A percentile compares a stretch with the other conserved stretches of the same genome.
These are phyloP conservation scores for Bimastos eiseni DNA, from an alignment of 2,888 invertebrate species.

Conservation along the genomic window DNA sequence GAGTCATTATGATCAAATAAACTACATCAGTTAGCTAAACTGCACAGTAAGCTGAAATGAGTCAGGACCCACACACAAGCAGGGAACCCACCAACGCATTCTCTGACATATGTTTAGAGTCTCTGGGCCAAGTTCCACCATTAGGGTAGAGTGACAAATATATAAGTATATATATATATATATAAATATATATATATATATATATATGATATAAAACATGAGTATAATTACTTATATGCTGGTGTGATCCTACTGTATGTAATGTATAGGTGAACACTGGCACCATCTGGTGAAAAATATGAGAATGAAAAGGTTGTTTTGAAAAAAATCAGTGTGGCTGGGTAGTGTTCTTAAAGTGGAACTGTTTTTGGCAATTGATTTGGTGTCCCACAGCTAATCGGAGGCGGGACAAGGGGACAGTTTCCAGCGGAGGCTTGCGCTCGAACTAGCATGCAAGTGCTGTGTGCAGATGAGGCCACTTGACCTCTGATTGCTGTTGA, in stretches of 20 bases:
- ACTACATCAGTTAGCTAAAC: no score
- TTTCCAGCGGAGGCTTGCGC: neutral
- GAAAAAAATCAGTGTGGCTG: neutral
- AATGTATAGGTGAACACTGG: neutral
- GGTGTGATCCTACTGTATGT: neutral
- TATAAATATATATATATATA: no score
- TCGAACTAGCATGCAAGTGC: neutral
- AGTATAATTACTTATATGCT: no score
- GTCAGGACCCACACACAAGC: no score
- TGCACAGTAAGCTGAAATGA: no score
- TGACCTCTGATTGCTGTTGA: neutral
- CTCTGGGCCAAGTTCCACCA: no score
- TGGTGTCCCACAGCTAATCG: neutral
- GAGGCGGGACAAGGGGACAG: neutral
- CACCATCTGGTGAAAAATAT: neutral
- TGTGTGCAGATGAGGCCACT: neutral
- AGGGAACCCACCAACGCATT: no score
- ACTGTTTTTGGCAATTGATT: neutral
- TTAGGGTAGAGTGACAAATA: no score
- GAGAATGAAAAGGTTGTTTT: neutral
- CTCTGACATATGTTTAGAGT: no score
- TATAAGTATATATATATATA: no score
- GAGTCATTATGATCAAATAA: no score
- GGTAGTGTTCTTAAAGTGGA: neutral
- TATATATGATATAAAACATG: no score